Base-by-base conservation (phyloP, 2,113 vertebrate genomes). In the Chascanopsetta lugubris region DNA sequence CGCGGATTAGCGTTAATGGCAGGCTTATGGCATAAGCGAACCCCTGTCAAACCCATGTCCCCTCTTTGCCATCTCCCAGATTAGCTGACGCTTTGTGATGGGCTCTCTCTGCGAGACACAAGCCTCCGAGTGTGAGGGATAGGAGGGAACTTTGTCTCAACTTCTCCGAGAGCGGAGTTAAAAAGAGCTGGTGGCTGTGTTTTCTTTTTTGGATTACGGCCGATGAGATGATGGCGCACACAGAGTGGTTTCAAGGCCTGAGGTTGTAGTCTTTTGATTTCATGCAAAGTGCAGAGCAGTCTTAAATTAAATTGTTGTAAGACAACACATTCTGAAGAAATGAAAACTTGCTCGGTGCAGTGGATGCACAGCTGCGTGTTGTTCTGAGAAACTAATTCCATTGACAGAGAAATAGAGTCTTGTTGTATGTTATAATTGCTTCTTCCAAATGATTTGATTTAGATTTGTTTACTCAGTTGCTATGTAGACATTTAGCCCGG, bases 1-100 rank as follows among this genome's bases (percentile, higher is more conserved):
- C 11, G 12, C 25, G 84, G 89, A 91, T 91, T 91, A 91, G 84
- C n/a, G 74, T 83, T 83, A 88, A 88, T 87, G 86, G 84, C 79
- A 80, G 87, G 86, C 77, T 91, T 88, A 89, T 46, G 72, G 77
- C 75, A 71, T 11, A 78, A 82, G 85, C 74, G 71, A 85, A 77
- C 88, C 87, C 77, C 79, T 86, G 85, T 90, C 83, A 87, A 79
- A 82, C 69, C 72, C 55, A 58, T 70, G 82, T 88, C 84, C 88
- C 85, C 84, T 89, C 71, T 76, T 63, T 50, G 79, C 85, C 86
- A 83, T 91, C 87, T 85, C 69, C 53, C 55, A 88, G 89, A 89
- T 91, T 91, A 89, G 84, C 77, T 70, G 81, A 80, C 59, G 76
- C 76, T 85, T 82, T 84, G 84, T 88, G 89, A 89, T 40, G 80